Evolutionary conservation across 53 echinoderm and acorn worm genomes (phyloP).

Genomic region (Crossaster papposus): DNA sequence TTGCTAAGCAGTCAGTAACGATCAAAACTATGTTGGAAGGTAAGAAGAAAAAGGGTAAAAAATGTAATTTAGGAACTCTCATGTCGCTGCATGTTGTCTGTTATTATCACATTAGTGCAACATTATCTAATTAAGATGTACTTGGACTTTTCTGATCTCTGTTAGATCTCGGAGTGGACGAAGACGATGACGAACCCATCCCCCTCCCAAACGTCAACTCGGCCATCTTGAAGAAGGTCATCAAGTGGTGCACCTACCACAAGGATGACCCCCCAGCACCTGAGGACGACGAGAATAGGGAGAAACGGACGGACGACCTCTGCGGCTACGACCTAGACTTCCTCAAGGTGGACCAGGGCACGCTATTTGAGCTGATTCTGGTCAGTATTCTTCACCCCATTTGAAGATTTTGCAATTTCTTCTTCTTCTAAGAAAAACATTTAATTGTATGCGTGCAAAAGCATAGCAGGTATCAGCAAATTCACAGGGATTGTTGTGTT

Average conservation of each 20-base stretch:
- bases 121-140: neutral
- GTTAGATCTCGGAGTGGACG: constrained; percentile 97
- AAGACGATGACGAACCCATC: constrained; percentile 99
- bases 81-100: too few species aligned
- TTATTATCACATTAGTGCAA: too few species aligned
- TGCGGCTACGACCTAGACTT: constrained; percentile 95
- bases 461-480: too few species aligned
- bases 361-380: constrained; percentile 97
- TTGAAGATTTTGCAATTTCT: too few species aligned
- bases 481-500: too few species aligned
- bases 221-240: constrained; percentile 93
- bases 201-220: constrained; percentile 98
- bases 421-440: too few species aligned
- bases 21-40: constrained; percentile 99
- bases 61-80: too few species aligned
- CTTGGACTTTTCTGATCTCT: neutral
- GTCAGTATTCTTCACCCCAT: constrained; percentile 70
- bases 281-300: constrained; percentile 97
- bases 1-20: constrained; percentile 97
- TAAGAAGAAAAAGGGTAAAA: constrained; percentile 4
- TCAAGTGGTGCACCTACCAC: constrained; percentile 97
- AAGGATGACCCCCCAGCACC: constrained; percentile 98
- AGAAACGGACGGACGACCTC: constrained; percentile 97
- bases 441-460: too few species aligned
- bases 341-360: constrained; percentile 99